Percentiles rank a stretch among this genome's conserved stretches.
Conservation (phyloP, 2,797 vertebrate genomes). For the Pempheris klunzingeri region DNA sequence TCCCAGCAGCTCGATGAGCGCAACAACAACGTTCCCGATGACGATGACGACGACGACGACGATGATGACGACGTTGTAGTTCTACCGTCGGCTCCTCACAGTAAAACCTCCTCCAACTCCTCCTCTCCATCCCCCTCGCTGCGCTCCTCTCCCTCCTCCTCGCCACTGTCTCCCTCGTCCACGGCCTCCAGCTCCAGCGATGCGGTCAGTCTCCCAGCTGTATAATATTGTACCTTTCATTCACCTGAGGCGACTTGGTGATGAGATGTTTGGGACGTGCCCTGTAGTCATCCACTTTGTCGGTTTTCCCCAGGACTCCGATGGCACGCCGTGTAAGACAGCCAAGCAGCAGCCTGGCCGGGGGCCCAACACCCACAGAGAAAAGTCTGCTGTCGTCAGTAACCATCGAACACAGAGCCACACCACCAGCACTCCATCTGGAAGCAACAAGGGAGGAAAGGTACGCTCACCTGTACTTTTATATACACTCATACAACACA, state of each 20-base stretch:
- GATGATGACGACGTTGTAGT: slow-evolving; percentile 75
- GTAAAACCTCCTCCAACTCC: slow-evolving; percentile 95
- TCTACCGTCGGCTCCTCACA: slow-evolving; percentile 86
- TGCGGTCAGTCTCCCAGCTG: slow-evolving; percentile 87
- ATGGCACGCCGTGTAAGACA: slow-evolving; percentile 96
- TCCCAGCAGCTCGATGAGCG: slow-evolving; percentile 95
- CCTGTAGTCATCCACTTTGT: background rate
- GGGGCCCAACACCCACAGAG: slow-evolving; percentile 87
- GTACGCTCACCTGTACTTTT: slow-evolving; percentile 76
- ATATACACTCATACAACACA: background rate
- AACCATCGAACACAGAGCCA: slow-evolving; percentile 88
- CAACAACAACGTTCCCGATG: slow-evolving; percentile 95
- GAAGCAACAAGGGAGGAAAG: slow-evolving; percentile 93
- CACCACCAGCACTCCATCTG: slow-evolving; percentile 87
- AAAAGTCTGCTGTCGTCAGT: slow-evolving; percentile 83
- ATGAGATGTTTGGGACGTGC: background rate
- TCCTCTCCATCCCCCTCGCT: slow-evolving; percentile 94
- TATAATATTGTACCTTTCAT: background rate
- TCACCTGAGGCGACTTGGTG: background rate
- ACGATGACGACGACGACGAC: slow-evolving; percentile 61
- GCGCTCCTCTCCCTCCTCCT: slow-evolving; percentile 92
- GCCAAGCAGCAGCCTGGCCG: slow-evolving; percentile 92
- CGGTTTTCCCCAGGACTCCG: slow-evolving; percentile 90
- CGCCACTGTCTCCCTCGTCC: slow-evolving; percentile 91
- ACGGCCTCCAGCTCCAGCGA: slow-evolving; percentile 95